Evolutionary conservation across 2,797 vertebrate genomes (phyloP).

Genomic region (Phyllotis vaccarum): DNA sequence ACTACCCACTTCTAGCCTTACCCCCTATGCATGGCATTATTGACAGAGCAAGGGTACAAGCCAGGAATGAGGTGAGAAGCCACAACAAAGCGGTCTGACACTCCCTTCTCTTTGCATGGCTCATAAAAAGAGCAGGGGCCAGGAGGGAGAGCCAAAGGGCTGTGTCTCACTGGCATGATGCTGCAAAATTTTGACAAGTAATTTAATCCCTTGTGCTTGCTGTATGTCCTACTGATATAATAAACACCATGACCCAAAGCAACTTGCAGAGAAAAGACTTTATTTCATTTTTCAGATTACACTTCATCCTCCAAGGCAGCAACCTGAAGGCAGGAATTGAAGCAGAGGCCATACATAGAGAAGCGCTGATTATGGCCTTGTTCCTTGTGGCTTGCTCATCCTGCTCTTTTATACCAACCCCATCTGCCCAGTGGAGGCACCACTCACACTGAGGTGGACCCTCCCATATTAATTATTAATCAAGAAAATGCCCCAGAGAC

Average conservation of each 20-base stretch:
- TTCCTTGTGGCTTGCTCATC: neutral
- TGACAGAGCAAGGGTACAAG: neutral
- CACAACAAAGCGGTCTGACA: neutral
- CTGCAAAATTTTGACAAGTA: neutral
- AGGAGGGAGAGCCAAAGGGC: neutral
- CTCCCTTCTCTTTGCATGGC: neutral
- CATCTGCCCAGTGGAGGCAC: neutral
- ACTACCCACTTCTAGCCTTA: no score
- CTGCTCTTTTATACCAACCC: neutral
- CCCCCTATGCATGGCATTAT: neutral
- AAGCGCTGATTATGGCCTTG: neutral
- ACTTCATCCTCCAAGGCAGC: neutral
- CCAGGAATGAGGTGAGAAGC: neutral
- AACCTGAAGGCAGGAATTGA: neutral
- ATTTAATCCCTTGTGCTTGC: neutral
- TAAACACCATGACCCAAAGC: neutral
- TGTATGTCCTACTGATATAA: no score
- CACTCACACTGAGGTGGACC: neutral
- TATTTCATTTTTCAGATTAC: neutral
- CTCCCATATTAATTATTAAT: neutral
- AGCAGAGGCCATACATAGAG: neutral
- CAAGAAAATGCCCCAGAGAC: neutral
- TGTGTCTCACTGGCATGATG: no score
- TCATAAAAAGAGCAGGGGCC: neutral
- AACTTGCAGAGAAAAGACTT: neutral